A percentile compares a stretch with the other conserved stretches of the same genome.
phyloP scores from a whole-genome alignment of 1,140 invertebrate genomes.

The Popillia japonica region DNA sequence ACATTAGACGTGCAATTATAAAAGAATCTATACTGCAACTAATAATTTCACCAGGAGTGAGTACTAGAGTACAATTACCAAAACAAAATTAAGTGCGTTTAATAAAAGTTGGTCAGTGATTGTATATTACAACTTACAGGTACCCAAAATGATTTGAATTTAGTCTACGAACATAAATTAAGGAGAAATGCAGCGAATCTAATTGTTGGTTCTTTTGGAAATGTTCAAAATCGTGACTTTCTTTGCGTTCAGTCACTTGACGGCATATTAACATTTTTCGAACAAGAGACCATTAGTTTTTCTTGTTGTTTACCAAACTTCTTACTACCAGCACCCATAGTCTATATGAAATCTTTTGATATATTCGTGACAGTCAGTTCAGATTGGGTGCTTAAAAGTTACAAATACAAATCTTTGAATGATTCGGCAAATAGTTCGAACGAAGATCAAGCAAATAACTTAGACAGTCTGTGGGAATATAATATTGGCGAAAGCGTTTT shows the following conservation, averaged over 20 bases:
- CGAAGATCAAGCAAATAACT: conserved; percentile 62
- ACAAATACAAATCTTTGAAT: conserved; percentile 74
- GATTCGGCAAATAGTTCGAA: conserved; percentile 64
- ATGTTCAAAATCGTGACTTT: conserved; percentile 79
- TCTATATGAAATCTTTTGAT: conserved; percentile 80
- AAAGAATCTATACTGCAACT: no score
- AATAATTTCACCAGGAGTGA: no score
- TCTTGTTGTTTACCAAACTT: conserved; percentile 76
- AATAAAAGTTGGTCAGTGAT: no score
- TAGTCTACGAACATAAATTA: conserved; percentile 73
- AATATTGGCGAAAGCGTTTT: conserved; percentile 80
- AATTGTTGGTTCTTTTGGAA: conserved; percentile 83
- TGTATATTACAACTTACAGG: conserved; percentile 63
- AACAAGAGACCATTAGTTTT: conserved; percentile 86
- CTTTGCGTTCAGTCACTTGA: conserved; percentile 88
- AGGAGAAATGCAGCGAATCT: conserved; percentile 72
- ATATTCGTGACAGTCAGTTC: conserved; percentile 80
- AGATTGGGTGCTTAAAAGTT: conserved; percentile 79
- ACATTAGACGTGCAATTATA: no score
- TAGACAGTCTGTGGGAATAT: conserved; percentile 77
- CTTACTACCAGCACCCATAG: conserved; percentile 80
- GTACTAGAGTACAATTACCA: no score
- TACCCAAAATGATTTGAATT: conserved; percentile 67
- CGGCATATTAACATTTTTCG: conserved; percentile 84
- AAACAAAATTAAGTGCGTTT: no score